These are phyloP conservation scores for Pheosia gnoma DNA, from an alignment of 2,888 invertebrate species.

Conservation along the genomic window DNA sequence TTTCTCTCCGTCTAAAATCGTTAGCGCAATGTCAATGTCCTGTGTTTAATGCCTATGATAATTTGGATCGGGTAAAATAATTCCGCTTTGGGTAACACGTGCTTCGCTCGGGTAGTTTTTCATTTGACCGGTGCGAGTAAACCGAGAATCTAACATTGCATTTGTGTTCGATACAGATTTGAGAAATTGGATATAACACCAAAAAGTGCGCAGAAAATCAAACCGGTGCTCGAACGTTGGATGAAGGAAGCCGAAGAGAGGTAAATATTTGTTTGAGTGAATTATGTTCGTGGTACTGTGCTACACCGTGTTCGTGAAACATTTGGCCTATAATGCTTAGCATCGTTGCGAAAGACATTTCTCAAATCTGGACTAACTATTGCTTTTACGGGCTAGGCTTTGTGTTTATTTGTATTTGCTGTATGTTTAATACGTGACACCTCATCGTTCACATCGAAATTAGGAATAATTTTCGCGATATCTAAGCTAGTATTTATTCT, in stretches of 20 bases:
- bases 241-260: slow-evolving; percentile 99
- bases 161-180: slow-evolving; percentile 91
- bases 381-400: slow-evolving; percentile 73
- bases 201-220: slow-evolving; percentile 99
- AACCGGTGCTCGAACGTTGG: slow-evolving; percentile 99
- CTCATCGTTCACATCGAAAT: slow-evolving; percentile 28
- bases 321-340: slow-evolving; percentile 82
- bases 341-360: slow-evolving; percentile 76
- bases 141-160: slow-evolving; percentile 77
- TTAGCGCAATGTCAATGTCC: slow-evolving; percentile 87
- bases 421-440: slow-evolving; percentile 42
- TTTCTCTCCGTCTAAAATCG: slow-evolving; percentile 71
- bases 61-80: slow-evolving; percentile 64
- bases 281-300: slow-evolving; percentile 73
- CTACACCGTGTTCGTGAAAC: slow-evolving; percentile 75
- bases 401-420: slow-evolving; percentile 54
- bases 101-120: slow-evolving; percentile 48
- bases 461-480: slow-evolving; percentile 40
- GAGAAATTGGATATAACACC: slow-evolving; percentile 99
- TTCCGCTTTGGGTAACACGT: slow-evolving; percentile 45
- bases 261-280: slow-evolving; percentile 85
- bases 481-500: slow-evolving; percentile 22
- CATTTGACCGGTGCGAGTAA: slow-evolving; percentile 65
- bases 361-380: slow-evolving; percentile 84
- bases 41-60: slow-evolving; percentile 82